phyloP scores from a whole-genome alignment of 1,140 invertebrate genomes.

The Eupristina koningsbergeri region DNA sequence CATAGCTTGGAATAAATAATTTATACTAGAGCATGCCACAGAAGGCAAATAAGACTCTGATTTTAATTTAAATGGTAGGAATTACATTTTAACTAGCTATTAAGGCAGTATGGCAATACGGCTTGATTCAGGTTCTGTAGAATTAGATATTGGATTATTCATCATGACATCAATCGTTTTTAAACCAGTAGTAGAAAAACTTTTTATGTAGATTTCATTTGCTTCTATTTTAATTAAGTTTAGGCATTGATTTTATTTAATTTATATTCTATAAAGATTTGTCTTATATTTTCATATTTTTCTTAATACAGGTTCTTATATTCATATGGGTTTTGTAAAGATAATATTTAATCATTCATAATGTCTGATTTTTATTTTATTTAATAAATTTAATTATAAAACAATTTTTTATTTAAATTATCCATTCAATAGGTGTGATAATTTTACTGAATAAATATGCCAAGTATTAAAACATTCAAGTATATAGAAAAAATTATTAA shows the following conservation, averaged over 20 bases:
- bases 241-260: background rate
- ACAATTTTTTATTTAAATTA: background rate
- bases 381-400: background rate
- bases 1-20: slow-evolving; percentile 42
- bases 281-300: slow-evolving; percentile 13
- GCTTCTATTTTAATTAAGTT: slow-evolving; percentile 6
- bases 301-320: slow-evolving; percentile 30
- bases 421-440: background rate
- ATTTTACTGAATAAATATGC: background rate
- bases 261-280: background rate
- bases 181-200: background rate
- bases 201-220: background rate
- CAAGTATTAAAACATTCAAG: background rate
- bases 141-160: slow-evolving; percentile 32
- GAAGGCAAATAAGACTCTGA: slow-evolving; percentile 31
- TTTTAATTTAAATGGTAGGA: slow-evolving; percentile 39
- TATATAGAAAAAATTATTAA: background rate
- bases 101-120: slow-evolving; percentile 69
- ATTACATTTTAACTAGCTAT: slow-evolving; percentile 63
- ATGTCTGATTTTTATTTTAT: background rate
- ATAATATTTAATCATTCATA: background rate
- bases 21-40: slow-evolving; percentile 34
- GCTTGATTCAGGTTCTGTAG: slow-evolving; percentile 57
- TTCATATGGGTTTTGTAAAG: slow-evolving; percentile 11
- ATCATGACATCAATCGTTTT: slow-evolving; percentile 5